phyloP scores from a whole-genome alignment of 2,888 invertebrate species.

The Xanthorhoe designata region DNA sequence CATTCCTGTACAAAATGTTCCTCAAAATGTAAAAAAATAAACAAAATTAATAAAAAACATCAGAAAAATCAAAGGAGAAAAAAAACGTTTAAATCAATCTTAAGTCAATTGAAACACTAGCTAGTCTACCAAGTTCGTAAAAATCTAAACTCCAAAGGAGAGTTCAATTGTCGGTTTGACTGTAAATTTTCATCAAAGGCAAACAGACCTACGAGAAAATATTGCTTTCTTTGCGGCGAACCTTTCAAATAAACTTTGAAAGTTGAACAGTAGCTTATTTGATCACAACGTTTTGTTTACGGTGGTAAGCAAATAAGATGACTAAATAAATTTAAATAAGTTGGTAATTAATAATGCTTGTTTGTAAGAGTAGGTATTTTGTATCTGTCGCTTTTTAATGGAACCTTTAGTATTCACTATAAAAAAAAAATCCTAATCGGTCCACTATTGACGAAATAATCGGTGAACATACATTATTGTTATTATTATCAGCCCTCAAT shows the following conservation, averaged over 20 bases:
- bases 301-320: slow-evolving; percentile 2
- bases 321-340: too few relatives aligned
- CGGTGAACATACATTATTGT: too few relatives aligned
- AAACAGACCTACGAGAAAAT: slow-evolving; percentile 38
- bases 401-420: too few relatives aligned
- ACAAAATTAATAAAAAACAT: not conserved
- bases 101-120: slow-evolving; percentile 26
- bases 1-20: too few relatives aligned
- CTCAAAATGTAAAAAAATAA: too few relatives aligned
- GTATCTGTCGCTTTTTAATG: too few relatives aligned
- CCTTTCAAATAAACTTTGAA: slow-evolving; percentile 40
- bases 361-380: not conserved
- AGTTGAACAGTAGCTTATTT: slow-evolving; percentile 25
- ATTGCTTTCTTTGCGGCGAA: slow-evolving; percentile 39
- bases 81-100: slow-evolving; percentile 24
- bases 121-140: slow-evolving; percentile 31
- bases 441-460: too few relatives aligned
- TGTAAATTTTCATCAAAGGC: slow-evolving; percentile 40
- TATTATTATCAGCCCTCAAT: too few relatives aligned
- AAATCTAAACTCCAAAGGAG: slow-evolving; percentile 32
- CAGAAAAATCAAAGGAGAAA: not conserved
- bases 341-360: not conserved
- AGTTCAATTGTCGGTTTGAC: slow-evolving; percentile 31
- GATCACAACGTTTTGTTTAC: slow-evolving; percentile 12
- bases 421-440: too few relatives aligned